Percentiles rank a stretch among this genome's conserved stretches.
Evolutionary conservation across 2,797 vertebrate genomes (phyloP).

Genomic region (Cynopterus sphinx): DNA sequence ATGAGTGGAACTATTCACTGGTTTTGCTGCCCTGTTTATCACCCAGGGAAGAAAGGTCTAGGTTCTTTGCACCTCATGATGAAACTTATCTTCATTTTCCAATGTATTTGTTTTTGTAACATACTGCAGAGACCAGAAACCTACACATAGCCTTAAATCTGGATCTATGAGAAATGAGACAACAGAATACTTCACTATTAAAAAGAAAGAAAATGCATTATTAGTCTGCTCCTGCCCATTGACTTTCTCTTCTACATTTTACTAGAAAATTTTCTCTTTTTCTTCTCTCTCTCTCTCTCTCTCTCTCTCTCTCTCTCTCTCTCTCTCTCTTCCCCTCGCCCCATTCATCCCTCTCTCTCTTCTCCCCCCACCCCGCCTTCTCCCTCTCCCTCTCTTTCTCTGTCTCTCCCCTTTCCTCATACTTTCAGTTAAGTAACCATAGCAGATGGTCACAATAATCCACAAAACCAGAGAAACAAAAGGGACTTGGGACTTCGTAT

Average conservation of each 20-base stretch:
- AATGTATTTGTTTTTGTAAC: slow-evolving; percentile 50
- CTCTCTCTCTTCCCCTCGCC: too few species aligned
- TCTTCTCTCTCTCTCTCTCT: not conserved
- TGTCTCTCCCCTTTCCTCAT: not conserved
- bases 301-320: too few species aligned
- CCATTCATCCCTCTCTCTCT: too few species aligned
- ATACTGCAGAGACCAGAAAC: slow-evolving; percentile 73
- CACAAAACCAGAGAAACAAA: not conserved
- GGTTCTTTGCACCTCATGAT: slow-evolving; percentile 55
- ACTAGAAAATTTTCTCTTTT: not conserved
- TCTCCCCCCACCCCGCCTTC: too few species aligned
- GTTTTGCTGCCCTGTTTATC: not conserved
- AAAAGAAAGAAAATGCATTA: slow-evolving; percentile 55
- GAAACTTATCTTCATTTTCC: slow-evolving; percentile 72
- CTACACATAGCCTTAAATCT: slow-evolving; percentile 76
- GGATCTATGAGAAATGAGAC: slow-evolving; percentile 69
- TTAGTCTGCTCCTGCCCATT: not conserved
- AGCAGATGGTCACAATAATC: not conserved
- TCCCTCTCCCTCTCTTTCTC: not conserved
- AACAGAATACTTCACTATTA: slow-evolving; percentile 73
- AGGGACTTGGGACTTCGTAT: not conserved
- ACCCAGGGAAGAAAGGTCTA: fast-evolving
- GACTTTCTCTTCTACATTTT: not conserved
- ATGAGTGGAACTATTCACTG: slow-evolving; percentile 71
- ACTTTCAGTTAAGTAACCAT: not conserved